phyloP scores from a whole-genome alignment of 2,797 vertebrate genomes.

The Tokudaia tokunoshimensis region DNA sequence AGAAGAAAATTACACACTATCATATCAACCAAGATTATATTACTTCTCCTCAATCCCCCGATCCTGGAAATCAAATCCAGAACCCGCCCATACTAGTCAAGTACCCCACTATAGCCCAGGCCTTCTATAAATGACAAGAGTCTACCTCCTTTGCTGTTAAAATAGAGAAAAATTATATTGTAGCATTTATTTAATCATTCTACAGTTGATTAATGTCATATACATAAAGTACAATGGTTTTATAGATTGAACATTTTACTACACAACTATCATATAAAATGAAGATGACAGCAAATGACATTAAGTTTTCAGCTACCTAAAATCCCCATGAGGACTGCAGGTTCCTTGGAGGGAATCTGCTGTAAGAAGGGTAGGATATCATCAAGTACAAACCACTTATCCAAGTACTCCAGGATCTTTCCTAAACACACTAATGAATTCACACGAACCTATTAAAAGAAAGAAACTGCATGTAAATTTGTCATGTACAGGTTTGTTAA shows the following conservation, averaged over 20 bases:
- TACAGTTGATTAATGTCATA: constrained; percentile 36
- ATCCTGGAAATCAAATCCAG: background rate
- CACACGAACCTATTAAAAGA: constrained; percentile 94
- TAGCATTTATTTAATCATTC: constrained; percentile 16
- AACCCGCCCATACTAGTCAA: no score
- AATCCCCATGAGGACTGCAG: constrained; percentile 98
- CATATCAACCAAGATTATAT: constrained; percentile 24
- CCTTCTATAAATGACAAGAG: constrained; percentile 11
- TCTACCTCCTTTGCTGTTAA: constrained; percentile 48
- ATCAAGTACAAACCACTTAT: constrained; percentile 99
- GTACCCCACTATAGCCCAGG: background rate
- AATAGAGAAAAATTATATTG: constrained; percentile 33
- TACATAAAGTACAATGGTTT: background rate
- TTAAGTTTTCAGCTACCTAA: constrained; percentile 91
- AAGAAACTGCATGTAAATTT: constrained; percentile 65
- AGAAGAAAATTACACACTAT: constrained; percentile 1
- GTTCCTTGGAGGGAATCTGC: constrained; percentile 98
- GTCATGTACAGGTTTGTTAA: constrained; percentile 57
- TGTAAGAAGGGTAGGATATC: constrained; percentile 98
- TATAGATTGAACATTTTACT: constrained; percentile 48
- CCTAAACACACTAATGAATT: constrained; percentile 98
- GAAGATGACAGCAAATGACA: constrained; percentile 45
- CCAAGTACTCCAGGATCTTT: constrained; percentile 98
- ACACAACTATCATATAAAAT: constrained; percentile 22
- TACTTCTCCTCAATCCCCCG: background rate